Percentiles rank a stretch among this genome's conserved stretches.
These are phyloP conservation scores for Hymenochirus boettgeri DNA, from an alignment of 2,113 vertebrate species.

Conservation along the genomic window DNA sequence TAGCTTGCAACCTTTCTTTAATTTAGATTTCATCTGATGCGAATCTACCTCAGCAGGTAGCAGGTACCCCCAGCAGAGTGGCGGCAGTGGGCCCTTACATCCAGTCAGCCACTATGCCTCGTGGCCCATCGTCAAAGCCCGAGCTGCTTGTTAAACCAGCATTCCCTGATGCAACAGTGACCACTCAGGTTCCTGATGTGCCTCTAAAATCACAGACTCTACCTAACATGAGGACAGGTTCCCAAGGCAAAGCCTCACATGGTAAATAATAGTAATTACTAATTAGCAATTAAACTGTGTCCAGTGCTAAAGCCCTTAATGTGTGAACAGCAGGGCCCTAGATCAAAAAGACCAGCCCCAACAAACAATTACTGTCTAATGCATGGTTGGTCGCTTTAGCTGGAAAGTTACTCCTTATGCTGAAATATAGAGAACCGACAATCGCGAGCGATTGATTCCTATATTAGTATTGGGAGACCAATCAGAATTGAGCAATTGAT, in stretches of 20 bases:
- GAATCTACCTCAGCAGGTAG: constrained; percentile 65
- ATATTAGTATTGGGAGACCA: too few relatives aligned
- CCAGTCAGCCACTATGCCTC: constrained; percentile 92
- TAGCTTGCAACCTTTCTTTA: neutral
- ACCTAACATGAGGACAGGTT: constrained; percentile 62
- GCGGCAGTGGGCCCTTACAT: constrained; percentile 95
- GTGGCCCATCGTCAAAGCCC: constrained; percentile 69
- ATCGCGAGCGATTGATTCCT: too few relatives aligned
- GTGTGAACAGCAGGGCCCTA: too few relatives aligned
- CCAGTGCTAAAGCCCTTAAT: too few relatives aligned
- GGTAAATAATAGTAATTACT: too few relatives aligned
- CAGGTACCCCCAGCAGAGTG: constrained; percentile 76
- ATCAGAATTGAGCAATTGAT: too few relatives aligned
- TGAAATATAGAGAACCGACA: too few relatives aligned
- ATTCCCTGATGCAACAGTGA: constrained; percentile 71
- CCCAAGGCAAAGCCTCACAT: constrained; percentile 56
- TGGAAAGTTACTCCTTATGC: too few relatives aligned
- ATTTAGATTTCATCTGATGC: constrained; percentile 72
- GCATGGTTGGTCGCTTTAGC: too few relatives aligned
- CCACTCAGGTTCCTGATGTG: constrained; percentile 68
- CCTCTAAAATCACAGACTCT: constrained; percentile 64
- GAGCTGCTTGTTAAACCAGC: constrained; percentile 84
- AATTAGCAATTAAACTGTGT: too few relatives aligned
- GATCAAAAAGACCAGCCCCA: too few relatives aligned
- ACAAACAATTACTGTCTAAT: too few relatives aligned